Base-by-base conservation (phyloP, 2,888 invertebrate genomes). In the Oxystoma pomonae region DNA sequence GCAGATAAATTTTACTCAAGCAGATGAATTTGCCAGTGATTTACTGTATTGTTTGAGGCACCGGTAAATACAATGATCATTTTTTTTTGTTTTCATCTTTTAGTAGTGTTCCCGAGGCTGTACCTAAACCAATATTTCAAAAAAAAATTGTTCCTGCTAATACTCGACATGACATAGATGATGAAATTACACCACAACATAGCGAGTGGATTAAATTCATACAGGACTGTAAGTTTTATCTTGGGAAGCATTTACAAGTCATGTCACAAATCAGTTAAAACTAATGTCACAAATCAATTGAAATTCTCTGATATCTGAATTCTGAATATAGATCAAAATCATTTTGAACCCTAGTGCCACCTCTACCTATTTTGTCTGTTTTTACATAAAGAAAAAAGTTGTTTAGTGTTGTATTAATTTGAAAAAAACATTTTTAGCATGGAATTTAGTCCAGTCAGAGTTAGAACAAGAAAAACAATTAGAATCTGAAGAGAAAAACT, bases 141-240 rank as follows among this genome's bases (percentile, higher is more conserved):
- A 87, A 76, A 68, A 75, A 75, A 66, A 59, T 66, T 12, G 56
- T 71, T 52, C 58, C 70, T 59, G 85, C 78, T 80, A 85, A 83
- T 72, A 75, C 82, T 78, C 80, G 86, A 79, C 79, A 86, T 69
- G 86, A 53, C 7, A 53, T 16, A 16, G 53, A 16, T 16, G 59
- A 87, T 77, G 81, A 81, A 58, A 84, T 88, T 68, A 85, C 86
- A 64, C 93, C 92, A 62, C 90, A 93, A 74, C 93, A 94, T 77
- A 92, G 93, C 77, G 93, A 93, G 83, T 88, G 94, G 70, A 90
- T 94, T 75, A 89, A 88, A 83, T 94, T 87, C 81, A 89, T 94
- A 74, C 89, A 90, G 80, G 92, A 92, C 80, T 92, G 93, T 94
- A 84, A 88, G 89, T 86, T 69, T 50, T 18, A n/a, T n/a, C n/a